Evolutionary conservation across 2,888 invertebrate species (phyloP).

Genomic region (Cheiracanthium punctorium): DNA sequence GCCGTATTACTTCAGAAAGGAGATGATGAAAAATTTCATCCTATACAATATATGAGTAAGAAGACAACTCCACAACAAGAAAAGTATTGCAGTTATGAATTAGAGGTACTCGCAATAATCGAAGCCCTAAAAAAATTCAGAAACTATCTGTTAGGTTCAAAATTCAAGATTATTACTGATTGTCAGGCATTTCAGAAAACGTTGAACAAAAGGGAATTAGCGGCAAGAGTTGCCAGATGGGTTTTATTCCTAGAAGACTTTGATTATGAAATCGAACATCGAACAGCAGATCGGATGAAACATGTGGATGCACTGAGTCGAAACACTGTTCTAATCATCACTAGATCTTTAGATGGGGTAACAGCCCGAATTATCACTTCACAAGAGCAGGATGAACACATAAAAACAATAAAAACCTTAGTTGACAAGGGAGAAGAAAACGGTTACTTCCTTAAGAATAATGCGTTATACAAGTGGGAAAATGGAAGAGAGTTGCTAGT

Average conservation of each 20-base stretch:
- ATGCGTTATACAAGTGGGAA: not conserved
- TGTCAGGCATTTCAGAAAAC: slow-evolving; percentile 9
- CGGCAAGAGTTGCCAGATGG: slow-evolving; percentile 21
- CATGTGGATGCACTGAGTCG: slow-evolving; percentile 33
- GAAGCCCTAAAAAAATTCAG: slow-evolving; percentile 24
- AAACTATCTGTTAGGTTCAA: slow-evolving; percentile 24
- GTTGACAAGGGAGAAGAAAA: not conserved
- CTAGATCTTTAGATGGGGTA: not conserved
- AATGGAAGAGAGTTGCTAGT: not conserved
- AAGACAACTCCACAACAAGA: slow-evolving; percentile 22
- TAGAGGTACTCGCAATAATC: slow-evolving; percentile 30
- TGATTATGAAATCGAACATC: slow-evolving; percentile 21
- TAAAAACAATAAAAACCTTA: slow-evolving; percentile 1
- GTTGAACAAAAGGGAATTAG: slow-evolving; percentile 5
- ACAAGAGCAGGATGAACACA: not conserved
- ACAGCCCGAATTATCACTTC: not conserved
- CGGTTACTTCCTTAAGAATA: not conserved
- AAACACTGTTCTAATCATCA: not conserved
- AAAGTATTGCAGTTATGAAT: slow-evolving; percentile 25
- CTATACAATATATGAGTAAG: slow-evolving; percentile 13
- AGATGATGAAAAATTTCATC: slow-evolving; percentile 17
- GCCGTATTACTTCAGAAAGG: slow-evolving; percentile 22
- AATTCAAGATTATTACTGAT: not conserved
- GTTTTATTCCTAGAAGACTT: slow-evolving; percentile 30
- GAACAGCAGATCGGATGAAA: not conserved